Evolutionary conservation across 2,888 invertebrate species (phyloP).

Genomic region (Panzeria rudis): DNA sequence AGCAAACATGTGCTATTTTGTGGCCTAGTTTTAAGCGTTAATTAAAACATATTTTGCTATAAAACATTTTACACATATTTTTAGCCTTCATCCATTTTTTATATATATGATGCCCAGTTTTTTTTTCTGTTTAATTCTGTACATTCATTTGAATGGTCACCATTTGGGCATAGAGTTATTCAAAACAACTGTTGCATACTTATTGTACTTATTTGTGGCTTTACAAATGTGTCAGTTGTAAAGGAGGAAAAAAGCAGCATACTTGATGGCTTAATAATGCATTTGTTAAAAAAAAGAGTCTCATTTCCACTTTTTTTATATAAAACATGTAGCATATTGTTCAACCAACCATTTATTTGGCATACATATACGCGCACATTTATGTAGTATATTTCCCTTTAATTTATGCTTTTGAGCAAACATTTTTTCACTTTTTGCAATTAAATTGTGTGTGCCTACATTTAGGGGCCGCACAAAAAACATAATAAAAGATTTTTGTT

Average conservation of each 20-base stretch:
- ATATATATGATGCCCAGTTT: constrained; percentile 26
- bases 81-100: constrained; percentile 22
- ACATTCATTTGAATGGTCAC: constrained; percentile 26
- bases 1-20: not conserved
- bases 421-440: constrained; percentile 27
- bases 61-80: constrained; percentile 34
- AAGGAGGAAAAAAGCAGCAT: constrained; percentile 37
- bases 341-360: constrained; percentile 61
- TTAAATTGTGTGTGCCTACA: constrained; percentile 43
- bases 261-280: constrained; percentile 56
- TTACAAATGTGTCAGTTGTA: constrained; percentile 10
- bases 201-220: constrained; percentile 22
- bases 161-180: constrained; percentile 43
- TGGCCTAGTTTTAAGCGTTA: constrained; percentile 51
- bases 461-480: constrained; percentile 4
- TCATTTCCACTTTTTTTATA: not conserved
- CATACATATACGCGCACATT: constrained; percentile 23
- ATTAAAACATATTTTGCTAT: constrained; percentile 23
- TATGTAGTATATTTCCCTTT: constrained; percentile 15
- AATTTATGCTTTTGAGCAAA: constrained; percentile 24
- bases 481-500: constrained; percentile 16
- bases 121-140: not conserved
- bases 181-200: constrained; percentile 71
- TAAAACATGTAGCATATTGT: constrained; percentile 54
- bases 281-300: not conserved